Conservation (phyloP, 2,113 vertebrate species). For the Naja naja region DNA sequence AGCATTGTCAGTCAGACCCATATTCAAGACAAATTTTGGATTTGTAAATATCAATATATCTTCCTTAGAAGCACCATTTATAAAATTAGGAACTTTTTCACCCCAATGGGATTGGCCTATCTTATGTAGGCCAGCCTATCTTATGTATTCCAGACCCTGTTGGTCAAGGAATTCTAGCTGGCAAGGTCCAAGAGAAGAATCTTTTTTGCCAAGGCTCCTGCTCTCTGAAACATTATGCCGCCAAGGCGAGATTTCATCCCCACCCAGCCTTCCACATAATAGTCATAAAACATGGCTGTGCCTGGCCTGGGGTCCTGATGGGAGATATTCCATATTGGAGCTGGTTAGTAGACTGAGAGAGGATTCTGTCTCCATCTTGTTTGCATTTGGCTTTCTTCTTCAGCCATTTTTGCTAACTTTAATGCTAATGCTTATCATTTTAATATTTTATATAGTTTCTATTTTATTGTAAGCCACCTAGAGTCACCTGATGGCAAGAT, state of each 20-base stretch:
- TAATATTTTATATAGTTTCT: background rate
- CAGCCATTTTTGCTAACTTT: background rate
- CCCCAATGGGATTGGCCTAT: background rate
- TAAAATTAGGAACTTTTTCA: too few species aligned
- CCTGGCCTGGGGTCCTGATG: background rate
- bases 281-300: background rate
- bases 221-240: background rate
- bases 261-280: background rate
- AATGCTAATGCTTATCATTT: background rate
- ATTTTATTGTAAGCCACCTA: background rate
- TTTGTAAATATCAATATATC: background rate
- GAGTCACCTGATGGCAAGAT: background rate
- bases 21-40: rapidly evolving
- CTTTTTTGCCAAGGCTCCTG: background rate
- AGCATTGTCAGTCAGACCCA: conserved; percentile 1
- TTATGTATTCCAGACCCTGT: too few species aligned
- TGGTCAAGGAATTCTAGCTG: background rate
- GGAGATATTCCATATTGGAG: background rate
- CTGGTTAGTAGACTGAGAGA: background rate
- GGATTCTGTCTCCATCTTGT: background rate
- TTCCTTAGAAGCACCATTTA: background rate
- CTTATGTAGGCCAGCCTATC: background rate
- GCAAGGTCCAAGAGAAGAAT: background rate
- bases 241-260: background rate
- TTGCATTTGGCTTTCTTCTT: background rate